Evolutionary conservation across 2,113 vertebrate genomes (phyloP).

Genomic region (Odontophorus gujanensis): DNA sequence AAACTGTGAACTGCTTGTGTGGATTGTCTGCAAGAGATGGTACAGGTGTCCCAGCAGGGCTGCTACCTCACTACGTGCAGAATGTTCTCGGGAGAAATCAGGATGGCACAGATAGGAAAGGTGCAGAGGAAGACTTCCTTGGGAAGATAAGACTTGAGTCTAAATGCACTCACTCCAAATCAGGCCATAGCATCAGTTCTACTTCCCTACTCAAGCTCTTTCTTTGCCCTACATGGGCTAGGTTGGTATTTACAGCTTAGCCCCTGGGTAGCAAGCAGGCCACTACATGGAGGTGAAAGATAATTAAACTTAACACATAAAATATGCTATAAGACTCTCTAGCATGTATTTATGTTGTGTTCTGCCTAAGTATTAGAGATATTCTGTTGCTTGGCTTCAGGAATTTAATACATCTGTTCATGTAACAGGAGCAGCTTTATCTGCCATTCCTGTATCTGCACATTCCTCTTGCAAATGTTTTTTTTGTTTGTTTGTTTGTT

Average conservation of each 20-base stretch:
- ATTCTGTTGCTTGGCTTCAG: not conserved
- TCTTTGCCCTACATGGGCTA: not conserved
- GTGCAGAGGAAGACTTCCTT: not conserved
- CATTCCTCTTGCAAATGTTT: not conserved
- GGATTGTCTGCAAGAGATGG: not conserved
- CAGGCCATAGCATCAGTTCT: not conserved
- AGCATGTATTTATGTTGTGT: not conserved
- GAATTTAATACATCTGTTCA: not conserved
- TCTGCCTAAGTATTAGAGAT: not conserved
- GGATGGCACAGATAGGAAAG: not conserved
- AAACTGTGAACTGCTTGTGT: not conserved
- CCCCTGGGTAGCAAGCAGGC: not conserved
- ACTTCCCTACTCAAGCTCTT: not conserved
- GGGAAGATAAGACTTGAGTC: not conserved
- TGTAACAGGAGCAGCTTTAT: not conserved
- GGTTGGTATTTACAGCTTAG: not conserved
- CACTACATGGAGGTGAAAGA: not conserved
- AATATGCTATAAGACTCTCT: not conserved
- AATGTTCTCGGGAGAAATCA: not conserved
- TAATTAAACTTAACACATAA: conserved; percentile 13
- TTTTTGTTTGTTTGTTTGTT: not conserved
- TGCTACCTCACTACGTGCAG: not conserved
- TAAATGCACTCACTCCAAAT: not conserved
- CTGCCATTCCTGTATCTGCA: not conserved
- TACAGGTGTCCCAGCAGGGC: not conserved